A percentile compares a stretch with the other conserved stretches of the same genome.
These are phyloP conservation scores for Cancer borealis DNA, from an alignment of 2,888 invertebrate species.

Conservation along the genomic window DNA sequence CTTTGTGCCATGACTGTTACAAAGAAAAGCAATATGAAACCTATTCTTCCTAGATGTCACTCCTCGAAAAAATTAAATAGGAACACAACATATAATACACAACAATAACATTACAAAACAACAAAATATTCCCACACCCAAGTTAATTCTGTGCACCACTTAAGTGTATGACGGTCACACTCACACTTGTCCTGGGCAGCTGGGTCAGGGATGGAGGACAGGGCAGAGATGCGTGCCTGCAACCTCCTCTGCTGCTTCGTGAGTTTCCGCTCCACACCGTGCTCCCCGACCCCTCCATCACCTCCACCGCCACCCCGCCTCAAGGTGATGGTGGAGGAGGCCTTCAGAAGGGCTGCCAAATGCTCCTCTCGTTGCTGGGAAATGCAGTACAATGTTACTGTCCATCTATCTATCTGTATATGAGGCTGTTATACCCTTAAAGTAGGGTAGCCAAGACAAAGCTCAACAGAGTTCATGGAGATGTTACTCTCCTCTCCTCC, in stretches of 20 bases:
- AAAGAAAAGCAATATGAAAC: background rate
- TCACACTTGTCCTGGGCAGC: slow-evolving; percentile 66
- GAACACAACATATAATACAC: background rate
- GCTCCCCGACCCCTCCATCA: slow-evolving; percentile 52
- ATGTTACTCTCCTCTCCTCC: no score
- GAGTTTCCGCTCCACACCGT: slow-evolving; percentile 64
- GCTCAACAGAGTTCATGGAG: no score
- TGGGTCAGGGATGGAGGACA: slow-evolving; percentile 64
- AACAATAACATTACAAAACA: background rate
- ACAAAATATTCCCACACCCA: background rate
- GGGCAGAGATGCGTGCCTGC: slow-evolving; percentile 71
- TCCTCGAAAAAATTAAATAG: background rate
- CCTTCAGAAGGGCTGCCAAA: slow-evolving; percentile 74
- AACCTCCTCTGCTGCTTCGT: slow-evolving; percentile 73
- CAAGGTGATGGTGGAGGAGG: slow-evolving; percentile 72
- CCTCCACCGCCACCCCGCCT: slow-evolving; percentile 56
- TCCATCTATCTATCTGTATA: no score
- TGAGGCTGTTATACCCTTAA: no score
- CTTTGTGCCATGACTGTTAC: slow-evolving; percentile 71
- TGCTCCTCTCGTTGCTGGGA: slow-evolving; percentile 73
- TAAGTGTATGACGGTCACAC: background rate
- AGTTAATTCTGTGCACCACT: background rate
- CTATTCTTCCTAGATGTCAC: no score
- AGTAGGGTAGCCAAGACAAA: no score
- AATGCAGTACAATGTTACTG: background rate